These are phyloP conservation scores for Dasyurus viverrinus DNA, from an alignment of 2,113 vertebrate species.

Conservation along the genomic window DNA sequence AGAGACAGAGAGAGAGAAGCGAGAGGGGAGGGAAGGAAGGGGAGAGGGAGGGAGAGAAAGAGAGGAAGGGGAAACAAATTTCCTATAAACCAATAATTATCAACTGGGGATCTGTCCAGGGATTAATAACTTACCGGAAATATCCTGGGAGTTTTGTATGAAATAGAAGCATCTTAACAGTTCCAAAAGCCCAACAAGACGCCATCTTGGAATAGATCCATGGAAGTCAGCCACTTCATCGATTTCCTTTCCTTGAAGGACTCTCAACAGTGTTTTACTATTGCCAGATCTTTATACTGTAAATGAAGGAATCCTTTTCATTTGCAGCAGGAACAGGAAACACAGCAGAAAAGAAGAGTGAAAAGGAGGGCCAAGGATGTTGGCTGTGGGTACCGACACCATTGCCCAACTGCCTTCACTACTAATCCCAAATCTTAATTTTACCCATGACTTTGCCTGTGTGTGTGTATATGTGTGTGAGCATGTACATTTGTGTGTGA, in stretches of 20 bases:
- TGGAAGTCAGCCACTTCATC: background rate
- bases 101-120: background rate
- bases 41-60: no score
- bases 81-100: conserved; percentile 17
- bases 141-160: background rate
- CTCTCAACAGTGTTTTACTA: background rate
- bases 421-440: conserved; percentile 32
- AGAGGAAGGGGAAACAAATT: background rate
- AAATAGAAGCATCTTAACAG: background rate
- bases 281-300: conserved; percentile 1
- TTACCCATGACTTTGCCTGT: background rate
- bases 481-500: background rate
- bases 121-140: background rate
- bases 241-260: conserved; percentile 46
- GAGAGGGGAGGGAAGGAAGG: no score
- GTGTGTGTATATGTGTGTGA: background rate
- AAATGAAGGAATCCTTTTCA: conserved; percentile 41
- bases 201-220: background rate
- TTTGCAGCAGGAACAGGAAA: conserved; percentile 41
- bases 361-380: conserved; percentile 7
- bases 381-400: background rate
- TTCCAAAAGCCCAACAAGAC: background rate
- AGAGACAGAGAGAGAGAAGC: no score
- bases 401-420: conserved; percentile 51
- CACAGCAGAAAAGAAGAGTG: background rate